phyloP scores from a whole-genome alignment of 2,797 vertebrate species.

The Pristis pectinata region DNA sequence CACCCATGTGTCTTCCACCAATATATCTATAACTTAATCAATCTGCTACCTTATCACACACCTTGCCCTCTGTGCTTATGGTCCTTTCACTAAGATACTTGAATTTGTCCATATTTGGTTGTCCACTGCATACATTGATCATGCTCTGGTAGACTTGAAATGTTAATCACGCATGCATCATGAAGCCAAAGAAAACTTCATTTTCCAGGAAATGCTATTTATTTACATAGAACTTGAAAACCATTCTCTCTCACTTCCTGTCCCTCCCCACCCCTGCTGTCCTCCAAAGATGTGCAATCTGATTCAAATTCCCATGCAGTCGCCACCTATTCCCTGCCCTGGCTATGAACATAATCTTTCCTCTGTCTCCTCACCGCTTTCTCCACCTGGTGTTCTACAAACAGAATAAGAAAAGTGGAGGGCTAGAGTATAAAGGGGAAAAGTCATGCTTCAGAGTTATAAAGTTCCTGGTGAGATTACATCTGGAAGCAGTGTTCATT shows the following conservation, averaged over 20 bases:
- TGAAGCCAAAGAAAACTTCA: not conserved
- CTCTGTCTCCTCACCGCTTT: not conserved
- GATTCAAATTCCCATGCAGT: not conserved
- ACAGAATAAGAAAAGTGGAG: not conserved
- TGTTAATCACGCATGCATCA: not conserved
- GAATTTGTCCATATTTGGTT: not conserved
- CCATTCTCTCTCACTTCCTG: no score
- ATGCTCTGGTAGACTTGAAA: not conserved
- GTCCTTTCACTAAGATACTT: not conserved
- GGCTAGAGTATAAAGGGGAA: no score
- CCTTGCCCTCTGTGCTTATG: not conserved
- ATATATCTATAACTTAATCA: no score
- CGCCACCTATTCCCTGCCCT: not conserved
- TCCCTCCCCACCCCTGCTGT: no score
- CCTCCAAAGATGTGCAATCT: not conserved
- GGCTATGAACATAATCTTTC: not conserved
- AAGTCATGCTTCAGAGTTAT: no score
- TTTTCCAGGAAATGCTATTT: not conserved
- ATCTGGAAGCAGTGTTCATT: no score
- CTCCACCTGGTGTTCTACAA: not conserved
- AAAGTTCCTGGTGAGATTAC: no score
- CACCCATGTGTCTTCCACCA: no score
- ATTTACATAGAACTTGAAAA: not conserved
- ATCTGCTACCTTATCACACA: no score
- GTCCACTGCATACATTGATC: not conserved